Base-by-base conservation (phyloP, 1,140 invertebrate genomes). In the Scaptomyza graminum region DNA sequence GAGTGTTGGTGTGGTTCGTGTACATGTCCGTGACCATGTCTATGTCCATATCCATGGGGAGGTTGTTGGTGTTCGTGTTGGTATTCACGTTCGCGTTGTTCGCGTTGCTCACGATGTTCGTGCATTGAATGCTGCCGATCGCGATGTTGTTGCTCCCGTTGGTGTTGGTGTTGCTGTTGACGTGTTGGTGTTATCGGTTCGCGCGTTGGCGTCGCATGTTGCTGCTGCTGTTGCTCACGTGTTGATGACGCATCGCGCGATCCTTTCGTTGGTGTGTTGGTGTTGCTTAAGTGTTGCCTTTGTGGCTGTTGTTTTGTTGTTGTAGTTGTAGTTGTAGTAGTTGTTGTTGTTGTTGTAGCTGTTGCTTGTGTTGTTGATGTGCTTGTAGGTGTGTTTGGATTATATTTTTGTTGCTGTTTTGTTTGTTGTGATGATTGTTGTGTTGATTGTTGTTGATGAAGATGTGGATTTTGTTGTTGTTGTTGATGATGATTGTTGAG, bases 211-310 rank as follows among this genome's bases (percentile, higher is more conserved):
- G 75, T 80, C 39, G 56, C 79, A 77, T 84, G 82, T 61, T 74
- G 76, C 56, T 66, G 62, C 49, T 68, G 72, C 34, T 74, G 59
- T 16, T 31, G 66, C 15, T 81, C 83, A 71, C 71, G 47, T 41
- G 79, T 87, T 61, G 82, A 83, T 52, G 82, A 88, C 15, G 82
- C 72, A 50, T 87, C 83, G n/a, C 79, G 83, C 68, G 82, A 82
- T 34, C 61, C 70, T 59, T 85, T 87, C 5, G 83, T 85, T 63
- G 82, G 82, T 63, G 82, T 85, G 18, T 74, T 85, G 7, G 62
- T 83, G 63, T 57, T 83, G 52, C n/a, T 73, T 16, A 74, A 51
- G 60, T 51, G 74, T 74, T 59, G 76, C 39, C 18, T 31, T 57
- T 49, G 52, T 65, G 51, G 47, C 57, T 76, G 76, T 46, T 61